A percentile compares a stretch with the other conserved stretches of the same genome.
These are phyloP conservation scores for Notolabrus celidotus DNA, from an alignment of 2,797 vertebrate genomes.

Conservation along the genomic window DNA sequence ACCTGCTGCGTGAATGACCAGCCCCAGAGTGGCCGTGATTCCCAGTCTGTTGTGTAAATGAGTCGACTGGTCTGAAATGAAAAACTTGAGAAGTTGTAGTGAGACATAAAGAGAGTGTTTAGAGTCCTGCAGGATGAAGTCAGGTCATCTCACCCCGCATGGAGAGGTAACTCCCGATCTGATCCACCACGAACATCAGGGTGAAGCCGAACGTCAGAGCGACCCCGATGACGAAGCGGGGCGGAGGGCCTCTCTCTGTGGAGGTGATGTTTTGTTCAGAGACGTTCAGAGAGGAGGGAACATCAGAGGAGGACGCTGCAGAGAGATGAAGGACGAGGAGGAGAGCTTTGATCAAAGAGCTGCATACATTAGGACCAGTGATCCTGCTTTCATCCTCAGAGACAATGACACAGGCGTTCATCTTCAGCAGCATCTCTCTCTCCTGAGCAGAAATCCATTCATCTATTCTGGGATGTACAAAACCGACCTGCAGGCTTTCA, in stretches of 20 bases:
- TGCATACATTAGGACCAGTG: background rate
- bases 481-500: too few relatives aligned
- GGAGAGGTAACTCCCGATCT: slow-evolving; percentile 81
- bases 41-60: slow-evolving; percentile 61
- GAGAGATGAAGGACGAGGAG: slow-evolving; percentile 23
- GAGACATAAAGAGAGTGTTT: background rate
- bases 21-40: slow-evolving; percentile 79
- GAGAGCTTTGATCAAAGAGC: slow-evolving; percentile 41
- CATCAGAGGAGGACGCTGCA: slow-evolving; percentile 59
- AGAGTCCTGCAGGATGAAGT: background rate
- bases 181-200: slow-evolving; percentile 89
- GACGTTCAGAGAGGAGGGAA: slow-evolving; percentile 16
- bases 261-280: slow-evolving; percentile 33
- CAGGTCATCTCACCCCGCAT: slow-evolving; percentile 67
- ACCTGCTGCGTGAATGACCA: slow-evolving; percentile 84
- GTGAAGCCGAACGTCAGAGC: slow-evolving; percentile 85
- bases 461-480: background rate
- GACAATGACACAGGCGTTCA: background rate
- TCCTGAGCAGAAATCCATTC: background rate
- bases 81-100: background rate
- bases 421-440: background rate
- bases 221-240: slow-evolving; percentile 82
- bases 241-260: slow-evolving; percentile 49
- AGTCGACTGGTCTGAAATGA: slow-evolving; percentile 72
- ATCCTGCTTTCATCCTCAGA: slow-evolving; percentile 40